Evolutionary conservation across 92 coral and sea anemone species (phyloP), one percentile per base, ranked within the genome.

Genomic region (Parazoanthus darwini): DNA sequence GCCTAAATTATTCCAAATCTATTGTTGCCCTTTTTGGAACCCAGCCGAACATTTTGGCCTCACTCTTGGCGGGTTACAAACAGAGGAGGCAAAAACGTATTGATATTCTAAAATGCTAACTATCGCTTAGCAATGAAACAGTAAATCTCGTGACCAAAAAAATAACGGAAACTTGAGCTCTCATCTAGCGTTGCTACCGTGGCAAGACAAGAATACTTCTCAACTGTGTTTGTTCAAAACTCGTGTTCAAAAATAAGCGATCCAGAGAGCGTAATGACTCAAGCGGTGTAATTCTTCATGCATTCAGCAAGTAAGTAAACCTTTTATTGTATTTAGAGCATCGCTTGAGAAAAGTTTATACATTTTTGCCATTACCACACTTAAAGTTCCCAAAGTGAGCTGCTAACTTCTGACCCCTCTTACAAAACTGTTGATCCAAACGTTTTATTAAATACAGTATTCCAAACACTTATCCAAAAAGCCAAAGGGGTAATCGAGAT

Each of bases 301-400:
- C 44, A 84, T 29, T 71, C 79, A 70, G 44, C 79, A 84, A 84
- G 87, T 84, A 71, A 71, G 87, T 84, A 44, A 39, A 23, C 23
- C 25, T 46, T 70, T 73, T 63, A 16, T 29, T 33, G 25, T 70
- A 15, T 35, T 25, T 71, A 46, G 54, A 22, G 15, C 14, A 66
- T 38, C 3, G 20, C n/a, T 82, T 23, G 33, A 18, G 42, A 8
- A 29, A 83, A 43, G 33, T 67, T 42, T 39, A 18, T 44, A 2
- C 10, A 68, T 48, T 33, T 39, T 43, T 9, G 11, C 48, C 18
- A 15, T 71, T 29, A 42, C 29, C 13, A 20, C 44, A 23, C 56
- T 71, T 25, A 43, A 5, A 36, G 25, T 84, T 84, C 48, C 67
- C 20, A 84, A 84, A 73, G 78, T 84, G 25, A 56, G 25, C 9